Percentiles rank a stretch among this genome's conserved stretches.
Evolutionary conservation across 2,113 vertebrate species (phyloP).

Genomic region (Phalacrocorax brasilianus): DNA sequence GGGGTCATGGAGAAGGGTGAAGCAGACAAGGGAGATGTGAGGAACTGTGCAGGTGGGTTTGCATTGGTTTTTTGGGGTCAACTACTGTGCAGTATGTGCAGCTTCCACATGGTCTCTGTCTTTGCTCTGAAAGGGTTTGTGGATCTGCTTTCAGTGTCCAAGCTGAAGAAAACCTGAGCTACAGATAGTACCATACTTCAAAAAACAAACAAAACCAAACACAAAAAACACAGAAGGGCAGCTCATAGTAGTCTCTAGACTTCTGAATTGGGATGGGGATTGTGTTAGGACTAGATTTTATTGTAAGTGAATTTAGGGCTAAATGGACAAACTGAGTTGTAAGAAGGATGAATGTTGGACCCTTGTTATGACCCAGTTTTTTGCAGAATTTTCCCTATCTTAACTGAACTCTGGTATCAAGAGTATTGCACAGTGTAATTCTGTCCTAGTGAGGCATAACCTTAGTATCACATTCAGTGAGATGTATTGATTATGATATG

Average conservation of each 20-base stretch:
- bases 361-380: not conserved
- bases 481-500: not conserved
- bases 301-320: not conserved
- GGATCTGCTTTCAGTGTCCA: not conserved
- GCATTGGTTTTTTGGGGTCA: not conserved
- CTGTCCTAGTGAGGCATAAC: not conserved
- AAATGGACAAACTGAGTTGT: not conserved
- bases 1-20: not conserved
- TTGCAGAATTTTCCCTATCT: not conserved
- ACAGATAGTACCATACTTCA: not conserved
- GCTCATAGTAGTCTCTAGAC: not conserved
- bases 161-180: not conserved
- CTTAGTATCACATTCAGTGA: not conserved
- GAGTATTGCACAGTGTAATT: not conserved
- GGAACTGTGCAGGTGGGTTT: not conserved
- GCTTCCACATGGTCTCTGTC: not conserved
- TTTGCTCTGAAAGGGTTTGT: not conserved
- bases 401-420: not conserved
- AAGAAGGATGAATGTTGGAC: not conserved
- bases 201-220: no score
- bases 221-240: not conserved
- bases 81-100: not conserved
- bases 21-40: rapidly evolving
- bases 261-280: not conserved
- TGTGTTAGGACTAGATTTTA: not conserved